phyloP scores from a whole-genome alignment of 2,888 invertebrate genomes.

The Monopis laevigella region DNA sequence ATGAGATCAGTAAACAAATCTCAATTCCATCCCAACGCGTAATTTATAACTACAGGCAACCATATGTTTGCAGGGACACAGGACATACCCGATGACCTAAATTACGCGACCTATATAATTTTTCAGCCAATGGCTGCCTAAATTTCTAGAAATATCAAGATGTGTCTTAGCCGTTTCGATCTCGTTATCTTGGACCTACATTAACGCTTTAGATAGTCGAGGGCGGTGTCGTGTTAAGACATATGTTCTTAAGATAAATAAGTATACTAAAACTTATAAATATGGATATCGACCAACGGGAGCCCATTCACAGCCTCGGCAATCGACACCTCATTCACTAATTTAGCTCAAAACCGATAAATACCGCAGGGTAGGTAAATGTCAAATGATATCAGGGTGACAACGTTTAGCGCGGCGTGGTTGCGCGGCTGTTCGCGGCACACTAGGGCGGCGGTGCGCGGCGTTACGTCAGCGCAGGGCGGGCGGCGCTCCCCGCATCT shows the following conservation, averaged over 20 bases:
- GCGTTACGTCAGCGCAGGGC: slow-evolving; percentile 60
- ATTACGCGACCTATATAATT: slow-evolving; percentile 8
- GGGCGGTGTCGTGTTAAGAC: slow-evolving; percentile 32
- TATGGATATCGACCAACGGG: slow-evolving; percentile 22
- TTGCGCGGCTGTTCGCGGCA: slow-evolving; percentile 51
- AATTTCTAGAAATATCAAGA: neutral
- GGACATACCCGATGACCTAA: slow-evolving; percentile 6
- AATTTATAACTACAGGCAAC: no score
- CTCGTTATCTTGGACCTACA: slow-evolving; percentile 7
- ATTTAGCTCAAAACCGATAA: slow-evolving; percentile 39
- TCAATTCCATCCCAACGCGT: no score
- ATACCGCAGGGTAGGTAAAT: slow-evolving; percentile 38
- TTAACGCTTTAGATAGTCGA: slow-evolving; percentile 24
- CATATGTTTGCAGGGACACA: slow-evolving; percentile 5
- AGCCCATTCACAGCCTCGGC: slow-evolving; percentile 37
- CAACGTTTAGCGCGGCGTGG: slow-evolving; percentile 43
- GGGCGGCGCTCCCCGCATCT: slow-evolving; percentile 24
- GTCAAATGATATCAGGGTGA: slow-evolving; percentile 55
- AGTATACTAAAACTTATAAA: slow-evolving; percentile 5
- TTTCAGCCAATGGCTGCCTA: neutral
- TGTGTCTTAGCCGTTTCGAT: neutral
- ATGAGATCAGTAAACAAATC: no score
- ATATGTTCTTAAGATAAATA: slow-evolving; percentile 4
- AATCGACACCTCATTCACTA: slow-evolving; percentile 49
- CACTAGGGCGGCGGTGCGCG: slow-evolving; percentile 60